Evolutionary conservation across 2,797 vertebrate species (phyloP).

Genomic region (Argentina silus): DNA sequence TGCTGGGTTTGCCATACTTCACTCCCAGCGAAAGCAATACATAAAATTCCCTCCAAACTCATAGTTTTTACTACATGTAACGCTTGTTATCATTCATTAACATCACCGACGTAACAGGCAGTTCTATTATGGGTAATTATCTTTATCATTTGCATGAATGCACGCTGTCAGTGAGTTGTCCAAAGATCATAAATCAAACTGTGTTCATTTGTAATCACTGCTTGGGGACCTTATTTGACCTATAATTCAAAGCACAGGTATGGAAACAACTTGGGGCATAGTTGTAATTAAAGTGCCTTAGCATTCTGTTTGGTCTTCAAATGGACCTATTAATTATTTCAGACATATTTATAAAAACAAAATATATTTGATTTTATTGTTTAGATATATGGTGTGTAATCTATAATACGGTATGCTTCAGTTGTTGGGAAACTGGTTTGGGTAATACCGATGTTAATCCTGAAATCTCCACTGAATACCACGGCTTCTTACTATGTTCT

Average conservation of each 20-base stretch:
- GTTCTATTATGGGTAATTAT: not conserved
- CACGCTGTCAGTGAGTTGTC: not conserved
- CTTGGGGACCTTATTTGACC: no score
- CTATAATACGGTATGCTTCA: not conserved
- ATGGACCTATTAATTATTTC: not conserved
- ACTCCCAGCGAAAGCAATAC: not conserved
- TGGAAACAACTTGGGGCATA: constrained; percentile 19
- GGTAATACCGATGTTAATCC: no score
- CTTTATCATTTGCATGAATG: not conserved
- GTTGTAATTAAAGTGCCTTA: constrained; percentile 55
- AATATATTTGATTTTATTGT: not conserved
- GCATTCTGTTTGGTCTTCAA: no score
- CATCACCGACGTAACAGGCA: not conserved
- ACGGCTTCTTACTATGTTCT: no score
- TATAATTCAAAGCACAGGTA: not conserved
- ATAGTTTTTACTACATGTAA: not conserved
- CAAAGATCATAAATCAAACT: not conserved
- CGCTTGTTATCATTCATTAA: not conserved
- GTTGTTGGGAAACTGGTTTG: no score
- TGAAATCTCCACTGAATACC: no score
- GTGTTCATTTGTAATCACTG: constrained; percentile 22
- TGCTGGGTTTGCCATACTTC: not conserved
- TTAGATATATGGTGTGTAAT: not conserved
- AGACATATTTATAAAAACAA: not conserved
- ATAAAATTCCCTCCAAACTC: not conserved